Conservation (phyloP, 2,113 vertebrate genomes). For the Microtus pennsylvanicus region DNA sequence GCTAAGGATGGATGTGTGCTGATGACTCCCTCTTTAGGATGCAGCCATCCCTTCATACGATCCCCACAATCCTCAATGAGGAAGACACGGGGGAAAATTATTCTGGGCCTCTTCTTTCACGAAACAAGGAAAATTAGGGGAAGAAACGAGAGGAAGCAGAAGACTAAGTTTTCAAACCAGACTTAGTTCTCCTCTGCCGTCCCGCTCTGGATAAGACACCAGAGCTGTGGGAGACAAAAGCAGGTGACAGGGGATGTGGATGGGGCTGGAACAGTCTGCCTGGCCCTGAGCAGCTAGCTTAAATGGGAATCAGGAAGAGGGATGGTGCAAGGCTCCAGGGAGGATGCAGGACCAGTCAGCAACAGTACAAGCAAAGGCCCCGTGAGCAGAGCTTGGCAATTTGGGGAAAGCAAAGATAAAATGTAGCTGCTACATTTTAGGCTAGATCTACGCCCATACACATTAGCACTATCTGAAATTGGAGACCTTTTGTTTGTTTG, state of each 20-base stretch:
- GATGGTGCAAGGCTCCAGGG: not conserved
- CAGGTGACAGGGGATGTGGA: not conserved
- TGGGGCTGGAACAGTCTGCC: not conserved
- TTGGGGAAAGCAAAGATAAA: not conserved
- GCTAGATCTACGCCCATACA: not conserved
- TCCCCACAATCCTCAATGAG: not conserved
- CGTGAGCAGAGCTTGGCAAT: not conserved
- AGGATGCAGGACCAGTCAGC: not conserved
- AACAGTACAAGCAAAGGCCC: not conserved
- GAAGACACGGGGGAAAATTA: accelerated
- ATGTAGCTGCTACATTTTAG: not conserved
- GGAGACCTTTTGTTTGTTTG: not conserved
- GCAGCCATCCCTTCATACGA: not conserved
- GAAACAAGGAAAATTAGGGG: not conserved
- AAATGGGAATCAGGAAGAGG: not conserved
- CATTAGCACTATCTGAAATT: not conserved
- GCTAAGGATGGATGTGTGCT: not conserved
- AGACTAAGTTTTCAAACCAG: not conserved
- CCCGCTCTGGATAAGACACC: not conserved
- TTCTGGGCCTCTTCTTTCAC: not conserved
- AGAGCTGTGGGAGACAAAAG: not conserved
- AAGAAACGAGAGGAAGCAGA: not conserved
- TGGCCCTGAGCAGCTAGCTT: not conserved
- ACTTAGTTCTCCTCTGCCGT: not conserved
- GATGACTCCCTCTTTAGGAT: not conserved